Percentiles rank a stretch among this genome's conserved stretches.
phyloP scores from a whole-genome alignment of 2,888 invertebrate species.

The Epinotia nisella region DNA sequence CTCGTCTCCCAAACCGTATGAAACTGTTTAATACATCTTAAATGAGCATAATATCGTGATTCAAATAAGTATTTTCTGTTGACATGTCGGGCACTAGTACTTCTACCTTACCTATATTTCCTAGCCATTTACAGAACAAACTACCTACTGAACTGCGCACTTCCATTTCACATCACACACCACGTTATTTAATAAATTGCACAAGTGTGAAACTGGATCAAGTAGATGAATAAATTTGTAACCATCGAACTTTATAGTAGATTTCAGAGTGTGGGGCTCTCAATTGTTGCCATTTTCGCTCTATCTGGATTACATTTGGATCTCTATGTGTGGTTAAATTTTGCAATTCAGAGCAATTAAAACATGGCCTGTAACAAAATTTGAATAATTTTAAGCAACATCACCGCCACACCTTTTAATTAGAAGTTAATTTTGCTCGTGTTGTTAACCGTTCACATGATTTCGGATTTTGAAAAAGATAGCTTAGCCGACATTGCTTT shows the following conservation, averaged over 20 bases:
- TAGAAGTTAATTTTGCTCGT: no score
- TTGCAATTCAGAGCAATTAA: constrained; percentile 47
- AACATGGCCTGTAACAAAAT: constrained; percentile 26
- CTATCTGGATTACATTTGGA: constrained; percentile 42
- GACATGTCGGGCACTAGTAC: no score
- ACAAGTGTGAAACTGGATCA: constrained; percentile 21
- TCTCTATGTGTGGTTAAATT: constrained; percentile 29
- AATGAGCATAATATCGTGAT: no score
- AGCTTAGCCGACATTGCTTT: no score
- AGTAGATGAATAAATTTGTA: constrained; percentile 12
- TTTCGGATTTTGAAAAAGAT: no score
- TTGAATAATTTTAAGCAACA: constrained; percentile 22
- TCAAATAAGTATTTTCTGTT: no score
- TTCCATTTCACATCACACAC: neutral
- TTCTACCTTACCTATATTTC: no score
- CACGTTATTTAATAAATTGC: constrained; percentile 21
- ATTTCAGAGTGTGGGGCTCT: constrained; percentile 22
- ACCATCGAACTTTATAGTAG: constrained; percentile 21
- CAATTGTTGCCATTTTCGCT: constrained; percentile 27
- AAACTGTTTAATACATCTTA: no score
- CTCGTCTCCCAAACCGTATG: no score
- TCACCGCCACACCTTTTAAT: constrained; percentile 5
- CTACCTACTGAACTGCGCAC: constrained; percentile 12
- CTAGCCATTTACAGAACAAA: constrained; percentile 18
- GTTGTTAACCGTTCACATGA: no score